Conservation (phyloP, 2,888 invertebrate genomes). For the Tetropium fuscum region DNA sequence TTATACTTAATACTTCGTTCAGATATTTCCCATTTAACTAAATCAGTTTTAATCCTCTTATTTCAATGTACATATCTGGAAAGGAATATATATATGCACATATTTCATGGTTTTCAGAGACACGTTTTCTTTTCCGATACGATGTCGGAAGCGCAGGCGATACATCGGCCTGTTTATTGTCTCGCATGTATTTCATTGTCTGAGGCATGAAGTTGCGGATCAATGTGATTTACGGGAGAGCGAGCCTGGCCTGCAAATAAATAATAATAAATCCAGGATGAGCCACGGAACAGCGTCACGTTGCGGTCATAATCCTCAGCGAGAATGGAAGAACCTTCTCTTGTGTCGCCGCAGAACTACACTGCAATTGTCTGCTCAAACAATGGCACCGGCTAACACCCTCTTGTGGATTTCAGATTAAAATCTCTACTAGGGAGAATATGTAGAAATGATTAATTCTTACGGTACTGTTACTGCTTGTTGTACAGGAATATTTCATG, state of each 20-base stretch:
- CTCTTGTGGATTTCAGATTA: constrained; percentile 13
- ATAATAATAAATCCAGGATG: constrained; percentile 54
- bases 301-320: constrained; percentile 50
- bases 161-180: constrained; percentile 44
- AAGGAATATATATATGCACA: constrained; percentile 9
- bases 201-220: constrained; percentile 40
- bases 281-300: constrained; percentile 50
- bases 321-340: constrained; percentile 35
- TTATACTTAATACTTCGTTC: too few species aligned
- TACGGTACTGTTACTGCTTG: too few species aligned
- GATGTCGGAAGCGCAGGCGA: constrained; percentile 23
- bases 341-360: constrained; percentile 23
- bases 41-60: constrained; percentile 14
- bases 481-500: too few species aligned
- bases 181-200: constrained; percentile 46
- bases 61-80: constrained; percentile 14
- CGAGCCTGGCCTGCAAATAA: constrained; percentile 49
- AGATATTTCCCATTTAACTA: constrained; percentile 6
- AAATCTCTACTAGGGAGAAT: not conserved
- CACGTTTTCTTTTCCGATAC: constrained; percentile 27
- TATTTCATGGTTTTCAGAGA: constrained; percentile 28
- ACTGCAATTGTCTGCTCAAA: constrained; percentile 22
- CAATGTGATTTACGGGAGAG: constrained; percentile 50
- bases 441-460: too few species aligned
- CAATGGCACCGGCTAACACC: constrained; percentile 18